Conservation (phyloP, 1,140 invertebrate genomes). For the Eupeodes corollae region DNA sequence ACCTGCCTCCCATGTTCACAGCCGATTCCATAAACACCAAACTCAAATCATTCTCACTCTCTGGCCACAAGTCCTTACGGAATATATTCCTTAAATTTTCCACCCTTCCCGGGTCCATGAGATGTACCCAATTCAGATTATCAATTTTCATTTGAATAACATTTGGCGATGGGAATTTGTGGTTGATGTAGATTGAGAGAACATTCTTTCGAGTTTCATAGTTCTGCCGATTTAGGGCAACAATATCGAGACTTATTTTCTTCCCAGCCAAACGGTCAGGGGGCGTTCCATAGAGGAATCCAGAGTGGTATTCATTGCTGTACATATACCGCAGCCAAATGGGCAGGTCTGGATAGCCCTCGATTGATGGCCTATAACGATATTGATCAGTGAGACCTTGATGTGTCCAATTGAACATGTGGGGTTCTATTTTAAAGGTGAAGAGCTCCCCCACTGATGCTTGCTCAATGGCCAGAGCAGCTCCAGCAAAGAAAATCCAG, state of each 20-base stretch:
- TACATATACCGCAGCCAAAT: constrained; percentile 73
- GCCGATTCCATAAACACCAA: constrained; percentile 74
- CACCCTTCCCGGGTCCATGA: constrained; percentile 42
- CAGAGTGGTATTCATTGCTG: constrained; percentile 56
- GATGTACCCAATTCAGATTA: constrained; percentile 56
- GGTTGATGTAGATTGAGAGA: constrained; percentile 49
- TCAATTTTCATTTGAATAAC: constrained; percentile 79
- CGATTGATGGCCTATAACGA: constrained; percentile 27
- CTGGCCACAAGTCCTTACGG: constrained; percentile 47
- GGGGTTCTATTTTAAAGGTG: constrained; percentile 48
- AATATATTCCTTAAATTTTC: constrained; percentile 65
- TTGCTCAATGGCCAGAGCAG: constrained; percentile 8
- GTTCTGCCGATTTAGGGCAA: constrained; percentile 61
- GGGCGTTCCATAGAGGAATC: constrained; percentile 70
- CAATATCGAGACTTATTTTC: constrained; percentile 54
- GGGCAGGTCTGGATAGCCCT: constrained; percentile 59
- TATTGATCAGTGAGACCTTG: constrained; percentile 42
- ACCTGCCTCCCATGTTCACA: constrained; percentile 65
- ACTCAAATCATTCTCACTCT: constrained; percentile 56
- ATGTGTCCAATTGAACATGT: constrained; percentile 56
- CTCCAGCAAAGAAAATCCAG: background rate
- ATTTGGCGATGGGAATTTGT: constrained; percentile 57
- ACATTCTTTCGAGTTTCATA: constrained; percentile 61
- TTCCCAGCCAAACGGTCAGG: constrained; percentile 46
- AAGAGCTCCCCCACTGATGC: constrained; percentile 54